A percentile compares a stretch with the other conserved stretches of the same genome.
Conservation (phyloP, 2,113 vertebrate genomes). For the Marmota flaviventris region DNA sequence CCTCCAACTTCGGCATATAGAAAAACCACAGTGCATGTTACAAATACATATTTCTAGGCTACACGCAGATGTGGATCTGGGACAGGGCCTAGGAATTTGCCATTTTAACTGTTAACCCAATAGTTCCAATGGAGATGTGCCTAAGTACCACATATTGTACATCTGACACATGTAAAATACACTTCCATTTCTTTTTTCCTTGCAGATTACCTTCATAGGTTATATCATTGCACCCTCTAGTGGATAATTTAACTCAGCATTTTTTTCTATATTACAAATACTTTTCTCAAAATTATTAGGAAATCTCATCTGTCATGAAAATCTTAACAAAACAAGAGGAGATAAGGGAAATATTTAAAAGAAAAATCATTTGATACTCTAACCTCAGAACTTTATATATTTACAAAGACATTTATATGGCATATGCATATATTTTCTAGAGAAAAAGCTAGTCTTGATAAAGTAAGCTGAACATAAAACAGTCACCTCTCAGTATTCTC, state of each 20-base stretch:
- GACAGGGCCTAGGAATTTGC: neutral
- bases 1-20: neutral
- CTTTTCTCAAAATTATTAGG: neutral
- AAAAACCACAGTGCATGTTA: neutral
- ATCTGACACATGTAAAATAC: neutral
- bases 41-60: neutral
- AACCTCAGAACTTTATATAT: neutral
- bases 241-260: conserved; percentile 25
- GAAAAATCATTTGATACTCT: neutral
- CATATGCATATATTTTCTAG: neutral
- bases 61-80: neutral
- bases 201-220: neutral
- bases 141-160: neutral
- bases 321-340: neutral
- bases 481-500: neutral
- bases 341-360: neutral
- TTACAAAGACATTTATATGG: neutral
- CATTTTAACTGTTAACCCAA: neutral
- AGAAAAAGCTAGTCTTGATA: neutral
- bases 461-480: neutral
- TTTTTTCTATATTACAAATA: neutral
- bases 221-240: conserved; percentile 62
- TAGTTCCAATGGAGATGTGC: neutral
- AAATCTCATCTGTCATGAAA: neutral
- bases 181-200: neutral